Base-by-base conservation (phyloP, 1,140 invertebrate species). In the Drosophila mojavensis region DNA sequence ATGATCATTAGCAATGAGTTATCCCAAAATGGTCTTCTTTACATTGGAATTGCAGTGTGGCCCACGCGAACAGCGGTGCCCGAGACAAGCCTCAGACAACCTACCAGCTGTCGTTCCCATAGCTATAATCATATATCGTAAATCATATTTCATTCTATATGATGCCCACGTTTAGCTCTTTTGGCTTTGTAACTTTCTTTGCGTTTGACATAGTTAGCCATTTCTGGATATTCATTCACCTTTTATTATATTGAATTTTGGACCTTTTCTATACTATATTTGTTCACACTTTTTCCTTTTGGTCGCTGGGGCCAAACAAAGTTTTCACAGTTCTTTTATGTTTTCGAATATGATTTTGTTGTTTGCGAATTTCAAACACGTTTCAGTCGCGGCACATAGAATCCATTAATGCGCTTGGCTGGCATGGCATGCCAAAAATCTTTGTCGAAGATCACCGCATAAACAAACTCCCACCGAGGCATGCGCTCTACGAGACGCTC, bases 341-440 rank as follows among this genome's bases (percentile, higher is more conserved):
- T 45, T 10, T 17, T 30, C 26, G 9, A 54, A 20, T 61, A 53
- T 50, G 30, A 15, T 69, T 45, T 45, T 9, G 2, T 17, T 15
- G 5, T 17, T 85, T 69, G 75, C 79, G 60, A 85, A 79, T 86
- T 88, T 82, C 54, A 67, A 55, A 39, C 82, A 88, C 83, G 83
- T 85, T 50, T 81, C 75, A 79, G 54, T 26, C 83, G 68, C 78
- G 77, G 53, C 76, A 72, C 69, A 77, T 51, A 60, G 60, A 47
- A 65, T 56, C 39, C 73, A 55, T 60, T 75, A 26, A 50, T 45
- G 30, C 54, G 56, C 61, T 79, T 62, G 36, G 41, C 60, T 17
- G 36, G 30, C 82, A 81, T 76, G 61, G 48, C 65, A 48, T 36
- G 15, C 10, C 33, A 7, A 13, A 15, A 13, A 55, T 24, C 13